Base-by-base conservation (phyloP, 1,140 invertebrate genomes). In the Diuraphis noxia region DNA sequence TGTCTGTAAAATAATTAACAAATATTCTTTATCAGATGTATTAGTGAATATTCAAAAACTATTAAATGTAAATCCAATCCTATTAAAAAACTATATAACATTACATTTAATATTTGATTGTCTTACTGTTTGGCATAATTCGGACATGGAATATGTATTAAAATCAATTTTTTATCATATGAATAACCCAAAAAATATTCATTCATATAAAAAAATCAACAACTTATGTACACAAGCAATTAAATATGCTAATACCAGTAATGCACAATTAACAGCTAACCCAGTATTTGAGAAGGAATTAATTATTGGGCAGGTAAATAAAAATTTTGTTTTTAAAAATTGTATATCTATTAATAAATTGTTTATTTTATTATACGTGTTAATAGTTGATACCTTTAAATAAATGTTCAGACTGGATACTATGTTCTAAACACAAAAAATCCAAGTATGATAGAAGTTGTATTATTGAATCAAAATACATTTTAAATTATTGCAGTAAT, bases 151-250 rank as follows among this genome's bases (percentile, higher is more conserved):
- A 52, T 49, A 9, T 52, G n/a, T 81, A 43, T 82, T 91, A 81
- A 82, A 91, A 30, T 52, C 34, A 8, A 49, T 49, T n/a, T 91
- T 49, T 91, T 46, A 43, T 52, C 19, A 19, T 38, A 49, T 52
- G 77, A 79, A 82, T 82, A 30, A 6, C 9, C 25, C 43, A 40
- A 52, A 91, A 36, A 17, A 82, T n/a, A 13, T 81, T 30, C 89
- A 81, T 40, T 82, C 36, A 9, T 91, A 82, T 46, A 49, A 82
- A 38, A 43, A 91, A 82, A 41, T 91, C 21, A 91, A 82, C 23
- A 81, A 91, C n/a, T 91, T 43, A 46, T 91, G n/a, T n/a, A 81
- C 34, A 38, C 89, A 91, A 81, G 77, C 43, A 46, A 91, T 91
- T 19, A 91, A 3, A n/a, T 91, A 91, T 91, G 43, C 7, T 19